Base-by-base conservation (phyloP, 2,888 invertebrate genomes). In the Melangyna quadrimaculata region DNA sequence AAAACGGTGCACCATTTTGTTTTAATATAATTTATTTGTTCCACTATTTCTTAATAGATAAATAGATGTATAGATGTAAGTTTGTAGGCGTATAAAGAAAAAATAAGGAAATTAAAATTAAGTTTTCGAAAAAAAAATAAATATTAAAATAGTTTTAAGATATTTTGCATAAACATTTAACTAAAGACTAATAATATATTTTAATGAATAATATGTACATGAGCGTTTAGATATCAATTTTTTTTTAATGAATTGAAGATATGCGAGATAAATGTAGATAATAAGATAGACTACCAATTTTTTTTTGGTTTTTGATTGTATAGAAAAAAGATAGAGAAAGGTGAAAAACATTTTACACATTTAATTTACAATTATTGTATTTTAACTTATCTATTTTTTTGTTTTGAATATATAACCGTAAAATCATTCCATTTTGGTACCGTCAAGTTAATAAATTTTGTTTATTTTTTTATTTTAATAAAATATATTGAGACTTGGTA, bases 11-110 rank as follows among this genome's bases (percentile, higher is more conserved):
- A 27, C 40, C n/a, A 17, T 22, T 57, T 57, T 19, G 10, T 19
- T 57, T 57, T 65, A 69, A 32, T 83, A 72, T 71, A 40, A 80
- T 86, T 83, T 86, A 86, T 80, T 86, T 73, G 67, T 73, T 80
- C 72, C 80, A 79, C 65, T 74, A 78, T 57, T 78, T 65, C 35
- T 51, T 61, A 48, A 55, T 51, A 74, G 71, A 63, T 51, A 74
- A 67, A 63, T 45, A 43, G 59, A 83, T 73, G 29, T 29, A 72
- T 67, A 79, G 37, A 63, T 63, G 27, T 43, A 43, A 79, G 43
- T 61, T 40, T 61, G 22, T 32, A 65, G 57, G 74, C 63, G 40
- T 80, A 86, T 73, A 77, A 70, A 77, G 57, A 69, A 72, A 72
- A 77, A 14, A 12, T 7, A 70, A n/a, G n/a, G n/a, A 78, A 32